Evolutionary conservation across 2,888 invertebrate species (phyloP).

Genomic region (Eristalinus aeneus): DNA sequence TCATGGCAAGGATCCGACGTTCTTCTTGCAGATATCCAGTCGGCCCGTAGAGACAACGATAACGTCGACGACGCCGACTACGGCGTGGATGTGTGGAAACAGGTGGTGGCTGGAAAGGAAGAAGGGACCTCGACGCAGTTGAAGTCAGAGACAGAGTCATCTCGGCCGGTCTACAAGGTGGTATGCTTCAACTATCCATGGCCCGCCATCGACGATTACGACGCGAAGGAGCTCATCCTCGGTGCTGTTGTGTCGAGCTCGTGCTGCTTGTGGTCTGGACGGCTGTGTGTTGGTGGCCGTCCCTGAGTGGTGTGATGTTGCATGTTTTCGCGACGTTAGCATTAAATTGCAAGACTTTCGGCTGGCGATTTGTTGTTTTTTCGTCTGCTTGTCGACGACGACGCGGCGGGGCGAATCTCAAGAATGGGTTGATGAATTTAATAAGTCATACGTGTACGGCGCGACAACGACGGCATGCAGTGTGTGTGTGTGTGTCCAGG

Average conservation of each 20-base stretch:
- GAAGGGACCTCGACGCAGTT: neutral
- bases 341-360: conserved; percentile 65
- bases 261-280: neutral
- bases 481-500: conserved; percentile 14
- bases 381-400: neutral
- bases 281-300: neutral
- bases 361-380: conserved; percentile 21
- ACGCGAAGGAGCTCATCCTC: conserved; percentile 23
- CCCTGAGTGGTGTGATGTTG: conserved; percentile 57
- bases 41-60: neutral
- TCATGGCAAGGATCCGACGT: conserved; percentile 42
- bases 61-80: conserved; percentile 1
- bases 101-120: conserved; percentile 58
- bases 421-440: conserved; percentile 41
- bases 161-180: neutral
- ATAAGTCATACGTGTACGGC: conserved; percentile 39
- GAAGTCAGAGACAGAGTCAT: neutral
- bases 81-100: conserved; percentile 36
- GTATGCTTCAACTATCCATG: neutral
- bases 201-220: neutral
- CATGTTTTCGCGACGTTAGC: conserved; percentile 67
- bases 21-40: conserved; percentile 45
- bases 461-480: conserved; percentile 18
- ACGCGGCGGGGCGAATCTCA: conserved; percentile 2
- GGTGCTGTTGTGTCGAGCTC: neutral